Conservation (phyloP, 2,888 invertebrate genomes). For the Aphidius colemani region DNA sequence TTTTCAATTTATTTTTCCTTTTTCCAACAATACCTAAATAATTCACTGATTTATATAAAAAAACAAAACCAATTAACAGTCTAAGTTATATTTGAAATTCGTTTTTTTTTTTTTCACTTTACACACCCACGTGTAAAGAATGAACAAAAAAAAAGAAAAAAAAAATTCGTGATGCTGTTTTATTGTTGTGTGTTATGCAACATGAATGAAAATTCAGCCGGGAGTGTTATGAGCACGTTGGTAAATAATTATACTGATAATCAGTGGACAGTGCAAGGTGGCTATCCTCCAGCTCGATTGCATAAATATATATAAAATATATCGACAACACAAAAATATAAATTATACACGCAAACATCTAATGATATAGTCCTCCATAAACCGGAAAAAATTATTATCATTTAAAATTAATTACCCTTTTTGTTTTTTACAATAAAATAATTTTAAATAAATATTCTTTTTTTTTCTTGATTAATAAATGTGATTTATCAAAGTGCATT, state of each 20-base stretch:
- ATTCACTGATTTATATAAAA: no score
- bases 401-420: no score
- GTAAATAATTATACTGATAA: constrained; percentile 16
- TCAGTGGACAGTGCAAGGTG: constrained; percentile 2
- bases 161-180: not conserved
- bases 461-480: no score
- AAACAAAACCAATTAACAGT: no score
- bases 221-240: constrained; percentile 18
- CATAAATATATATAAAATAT: constrained; percentile 4
- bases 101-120: constrained; percentile 4
- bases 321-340: not conserved
- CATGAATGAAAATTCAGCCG: not conserved
- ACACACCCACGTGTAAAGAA: constrained; percentile 9
- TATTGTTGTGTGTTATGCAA: constrained; percentile 9
- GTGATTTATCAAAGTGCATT: no score
- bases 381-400: constrained; percentile 6
- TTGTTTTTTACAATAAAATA: no score
- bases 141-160: not conserved
- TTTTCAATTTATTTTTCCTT: no score
- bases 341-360: constrained; percentile 10
- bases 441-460: no score
- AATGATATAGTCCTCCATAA: constrained; percentile 10
- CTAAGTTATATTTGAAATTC: not conserved
- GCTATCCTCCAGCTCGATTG: constrained; percentile 4
- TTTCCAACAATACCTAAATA: no score